These are phyloP conservation scores for Cerceris ruficornis DNA, from an alignment of 2,888 invertebrate species.

Conservation along the genomic window DNA sequence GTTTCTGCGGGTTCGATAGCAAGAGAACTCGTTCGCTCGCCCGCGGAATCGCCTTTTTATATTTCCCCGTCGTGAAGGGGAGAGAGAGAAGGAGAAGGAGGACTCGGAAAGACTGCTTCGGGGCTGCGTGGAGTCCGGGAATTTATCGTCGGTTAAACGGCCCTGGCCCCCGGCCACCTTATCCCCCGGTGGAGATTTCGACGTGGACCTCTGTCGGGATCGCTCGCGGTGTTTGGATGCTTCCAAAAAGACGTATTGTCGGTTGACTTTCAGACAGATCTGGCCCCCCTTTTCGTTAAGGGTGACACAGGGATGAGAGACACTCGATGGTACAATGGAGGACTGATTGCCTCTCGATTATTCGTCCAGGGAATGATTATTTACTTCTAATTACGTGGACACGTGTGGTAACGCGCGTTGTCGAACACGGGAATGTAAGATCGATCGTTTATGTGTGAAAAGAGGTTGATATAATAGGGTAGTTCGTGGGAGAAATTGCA, in stretches of 20 bases:
- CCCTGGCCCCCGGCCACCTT: conserved; percentile 58
- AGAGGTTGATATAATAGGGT: too few species aligned
- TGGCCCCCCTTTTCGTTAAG: not conserved
- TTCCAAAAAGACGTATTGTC: conserved; percentile 34
- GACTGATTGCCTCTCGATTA: not conserved
- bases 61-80: conserved; percentile 64
- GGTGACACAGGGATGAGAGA: not conserved
- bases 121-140: conserved; percentile 64
- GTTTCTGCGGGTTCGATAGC: conserved; percentile 55
- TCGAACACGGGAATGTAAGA: too few species aligned
- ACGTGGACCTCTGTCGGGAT: conserved; percentile 46
- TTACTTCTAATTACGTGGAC: too few species aligned
- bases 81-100: conserved; percentile 37
- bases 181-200: conserved; percentile 48
- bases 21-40: conserved; percentile 60
- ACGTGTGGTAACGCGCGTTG: too few species aligned
- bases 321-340: not conserved
- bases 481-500: too few species aligned
- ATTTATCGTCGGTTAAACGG: conserved; percentile 74
- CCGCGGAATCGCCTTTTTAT: conserved; percentile 68
- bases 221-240: conserved; percentile 20
- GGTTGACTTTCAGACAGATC: conserved; percentile 27
- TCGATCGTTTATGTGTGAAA: too few species aligned
- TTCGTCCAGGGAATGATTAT: too few species aligned
- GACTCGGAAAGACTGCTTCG: conserved; percentile 38